These are phyloP conservation scores for Caenorhabditis angaria DNA, from an alignment of 2,888 invertebrate genomes.

Conservation along the genomic window DNA sequence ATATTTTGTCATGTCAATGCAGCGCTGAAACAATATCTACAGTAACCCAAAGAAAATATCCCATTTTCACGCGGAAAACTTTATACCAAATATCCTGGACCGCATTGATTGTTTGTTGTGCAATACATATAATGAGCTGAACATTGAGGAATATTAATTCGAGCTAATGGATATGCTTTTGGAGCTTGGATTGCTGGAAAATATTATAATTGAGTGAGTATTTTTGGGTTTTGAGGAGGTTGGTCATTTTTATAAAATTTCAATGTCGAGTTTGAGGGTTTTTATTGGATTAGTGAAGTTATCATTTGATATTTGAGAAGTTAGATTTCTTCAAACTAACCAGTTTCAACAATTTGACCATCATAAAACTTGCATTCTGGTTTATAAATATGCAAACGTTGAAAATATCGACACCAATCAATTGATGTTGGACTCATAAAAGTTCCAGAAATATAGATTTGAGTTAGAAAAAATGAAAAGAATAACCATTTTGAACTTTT, in stretches of 20 bases:
- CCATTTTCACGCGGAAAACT: not conserved
- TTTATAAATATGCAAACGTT: conserved; percentile 37
- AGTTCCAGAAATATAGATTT: too few relatives aligned
- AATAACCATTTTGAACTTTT: too few relatives aligned
- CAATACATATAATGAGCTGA: conserved; percentile 42
- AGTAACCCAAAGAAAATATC: not conserved
- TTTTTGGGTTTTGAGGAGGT: not conserved
- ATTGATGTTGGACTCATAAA: conserved; percentile 8
- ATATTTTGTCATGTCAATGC: conserved; percentile 35
- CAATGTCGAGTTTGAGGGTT: too few relatives aligned
- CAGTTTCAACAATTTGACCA: conserved; percentile 4
- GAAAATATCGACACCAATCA: conserved; percentile 41
- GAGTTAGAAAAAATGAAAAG: too few relatives aligned
- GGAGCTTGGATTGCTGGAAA: not conserved
- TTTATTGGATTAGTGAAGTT: too few relatives aligned
- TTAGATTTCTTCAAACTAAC: too few relatives aligned
- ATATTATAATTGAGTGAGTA: not conserved
- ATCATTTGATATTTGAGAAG: conserved; percentile 21
- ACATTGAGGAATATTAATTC: conserved; percentile 26
- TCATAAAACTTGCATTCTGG: conserved; percentile 43
- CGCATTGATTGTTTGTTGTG: conserved; percentile 32
- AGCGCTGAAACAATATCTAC: conserved; percentile 21
- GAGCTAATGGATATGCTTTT: conserved; percentile 9
- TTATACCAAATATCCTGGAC: conserved; percentile 18
- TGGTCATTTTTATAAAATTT: too few relatives aligned